Conservation (phyloP, 2,797 vertebrate genomes). For the Momotus momota region DNA sequence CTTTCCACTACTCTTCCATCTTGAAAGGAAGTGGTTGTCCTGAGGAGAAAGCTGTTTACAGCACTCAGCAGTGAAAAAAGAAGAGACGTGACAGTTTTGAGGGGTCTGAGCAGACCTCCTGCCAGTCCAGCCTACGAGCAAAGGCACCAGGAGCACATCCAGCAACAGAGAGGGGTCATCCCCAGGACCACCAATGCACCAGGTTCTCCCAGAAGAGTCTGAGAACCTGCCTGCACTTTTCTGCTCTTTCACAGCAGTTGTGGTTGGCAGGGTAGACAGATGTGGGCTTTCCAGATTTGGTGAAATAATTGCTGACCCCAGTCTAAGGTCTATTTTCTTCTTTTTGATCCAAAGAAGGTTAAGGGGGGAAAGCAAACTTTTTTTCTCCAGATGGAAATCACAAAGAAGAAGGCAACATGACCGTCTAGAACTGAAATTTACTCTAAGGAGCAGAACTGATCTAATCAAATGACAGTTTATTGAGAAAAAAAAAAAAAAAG, state of each 20-base stretch:
- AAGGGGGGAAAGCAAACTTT: not conserved
- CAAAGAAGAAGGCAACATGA: not conserved
- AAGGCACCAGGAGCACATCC: not conserved
- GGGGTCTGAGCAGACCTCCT: not conserved
- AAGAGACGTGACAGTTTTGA: not conserved
- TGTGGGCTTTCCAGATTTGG: not conserved
- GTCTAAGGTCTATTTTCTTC: not conserved
- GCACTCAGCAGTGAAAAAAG: not conserved
- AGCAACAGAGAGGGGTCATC: accelerated
- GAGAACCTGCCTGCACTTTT: not conserved
- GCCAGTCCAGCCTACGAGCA: not conserved
- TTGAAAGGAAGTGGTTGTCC: not conserved
- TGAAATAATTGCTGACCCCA: not conserved
- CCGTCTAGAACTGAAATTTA: not conserved
- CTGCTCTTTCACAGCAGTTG: not conserved
- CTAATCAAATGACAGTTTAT: not conserved
- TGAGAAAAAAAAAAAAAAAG: not conserved
- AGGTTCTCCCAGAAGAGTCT: not conserved
- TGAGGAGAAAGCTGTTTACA: not conserved
- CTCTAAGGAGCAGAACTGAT: slow-evolving; percentile 14
- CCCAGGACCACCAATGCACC: too few species aligned
- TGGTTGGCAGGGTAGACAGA: not conserved
- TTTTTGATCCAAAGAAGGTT: not conserved
- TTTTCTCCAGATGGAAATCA: not conserved
- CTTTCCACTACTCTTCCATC: not conserved